Evolutionary conservation across 1,140 invertebrate genomes (phyloP), one percentile per base, ranked within the genome.

Genomic region (Fragariocoptes setiger): DNA sequence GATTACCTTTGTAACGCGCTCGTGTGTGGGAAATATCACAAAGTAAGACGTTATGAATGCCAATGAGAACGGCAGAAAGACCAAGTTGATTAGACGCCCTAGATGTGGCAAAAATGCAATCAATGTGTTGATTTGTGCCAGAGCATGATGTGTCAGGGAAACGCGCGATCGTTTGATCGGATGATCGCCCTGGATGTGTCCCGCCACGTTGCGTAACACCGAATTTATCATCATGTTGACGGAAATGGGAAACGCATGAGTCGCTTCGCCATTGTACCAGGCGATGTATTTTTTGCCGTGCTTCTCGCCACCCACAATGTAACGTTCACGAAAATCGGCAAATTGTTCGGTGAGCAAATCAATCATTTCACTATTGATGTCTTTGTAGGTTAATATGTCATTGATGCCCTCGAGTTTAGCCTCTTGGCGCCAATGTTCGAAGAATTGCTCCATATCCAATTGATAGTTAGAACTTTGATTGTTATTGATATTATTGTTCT

Each of bases 11-110:
- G 47, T 35, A 16, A 21, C 40, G n/a, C 44, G 22, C 25, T 51
- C 50, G 20, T 51, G 46, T 12, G 46, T 41, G 0, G 49, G 46
- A 20, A 51, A 41, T 20, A 50, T 39, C 17, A 48, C 21, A 37
- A 46, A 50, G 18, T 39, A 38, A 15, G 44, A 38, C 21, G 48
- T 44, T 1, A 51, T 21, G 35, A 48, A 51, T 12, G 49, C 36
- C 12, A 50, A 42, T 1, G 46, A 43, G 17, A 51, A 42, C 12
- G 48, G 46, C 5, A 51, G 13, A 19, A 47, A 50, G 20, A 46
- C 25, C 2, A 45, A 17, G 37, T 44, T 44, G 21, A 41, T 41
- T 21, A 44, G 31, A 15, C 43, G 43, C 2, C 43, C 43, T 12
- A 44, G 41, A 38, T 41, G 40, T n/a, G 43, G 43, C 22, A 44